Evolutionary conservation across 2,797 vertebrate genomes (phyloP).

Genomic region (Sebastes wilsoni): DNA sequence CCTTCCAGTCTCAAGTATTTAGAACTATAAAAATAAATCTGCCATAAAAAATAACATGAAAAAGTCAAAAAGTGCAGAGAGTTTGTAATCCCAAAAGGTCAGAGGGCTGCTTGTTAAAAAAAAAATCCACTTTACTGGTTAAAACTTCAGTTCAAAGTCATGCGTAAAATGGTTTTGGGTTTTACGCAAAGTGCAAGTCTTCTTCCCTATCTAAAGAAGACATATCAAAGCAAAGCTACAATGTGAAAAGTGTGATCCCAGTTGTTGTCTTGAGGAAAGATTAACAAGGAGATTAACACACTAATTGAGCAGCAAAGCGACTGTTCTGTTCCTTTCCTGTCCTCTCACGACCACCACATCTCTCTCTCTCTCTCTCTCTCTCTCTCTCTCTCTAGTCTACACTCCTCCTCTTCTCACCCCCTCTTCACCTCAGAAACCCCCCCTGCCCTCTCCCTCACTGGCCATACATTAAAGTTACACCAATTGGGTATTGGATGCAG

Average conservation of each 20-base stretch:
- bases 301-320: conserved; percentile 47
- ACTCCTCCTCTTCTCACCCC: conserved; percentile 69
- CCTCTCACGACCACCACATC: conserved; percentile 53
- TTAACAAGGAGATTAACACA: conserved; percentile 42
- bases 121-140: not conserved
- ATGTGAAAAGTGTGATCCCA: conserved; percentile 5
- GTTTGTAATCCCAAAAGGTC: not conserved
- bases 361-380: conserved; percentile 44
- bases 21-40: not conserved
- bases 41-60: not conserved
- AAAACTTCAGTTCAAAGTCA: conserved; percentile 24
- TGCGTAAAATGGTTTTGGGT: conserved; percentile 63
- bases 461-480: conserved; percentile 37
- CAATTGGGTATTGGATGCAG: conserved; percentile 18
- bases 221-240: not conserved
- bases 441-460: not conserved
- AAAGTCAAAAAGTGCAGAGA: not conserved
- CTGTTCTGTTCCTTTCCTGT: conserved; percentile 40
- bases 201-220: not conserved
- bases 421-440: conserved; percentile 49
- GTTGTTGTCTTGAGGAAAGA: conserved; percentile 15
- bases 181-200: conserved; percentile 45
- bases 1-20: not conserved
- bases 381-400: conserved; percentile 24
- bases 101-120: not conserved